Conservation (phyloP, 2,888 invertebrate genomes). For the Dinocampus coccinellae region DNA sequence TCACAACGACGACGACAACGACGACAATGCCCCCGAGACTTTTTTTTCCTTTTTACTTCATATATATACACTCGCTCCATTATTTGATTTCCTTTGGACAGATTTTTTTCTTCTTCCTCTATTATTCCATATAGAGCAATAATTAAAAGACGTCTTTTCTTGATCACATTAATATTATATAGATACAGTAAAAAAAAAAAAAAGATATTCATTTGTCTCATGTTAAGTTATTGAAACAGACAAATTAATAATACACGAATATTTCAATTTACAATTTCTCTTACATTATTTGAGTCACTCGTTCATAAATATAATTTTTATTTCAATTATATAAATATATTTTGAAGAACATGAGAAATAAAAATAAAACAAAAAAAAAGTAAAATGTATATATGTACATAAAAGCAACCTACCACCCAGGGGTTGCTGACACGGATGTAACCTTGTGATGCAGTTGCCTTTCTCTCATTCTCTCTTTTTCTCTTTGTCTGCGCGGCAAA, state of each 20-base stretch:
- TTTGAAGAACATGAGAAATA: not conserved
- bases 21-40: not conserved
- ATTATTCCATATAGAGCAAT: not conserved
- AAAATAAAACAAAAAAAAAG: not conserved
- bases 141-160: not conserved
- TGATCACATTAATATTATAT: not conserved
- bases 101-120: not conserved
- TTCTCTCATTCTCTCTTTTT: not conserved
- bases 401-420: conserved; percentile 16
- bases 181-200: not conserved
- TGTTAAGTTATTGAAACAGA: too few relatives aligned
- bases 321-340: too few relatives aligned
- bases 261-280: too few relatives aligned
- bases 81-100: not conserved
- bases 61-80: not conserved
- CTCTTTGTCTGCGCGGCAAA: conserved; percentile 6
- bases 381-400: not conserved
- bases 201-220: not conserved
- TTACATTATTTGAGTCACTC: too few relatives aligned
- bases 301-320: too few relatives aligned
- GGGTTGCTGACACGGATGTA: conserved; percentile 54
- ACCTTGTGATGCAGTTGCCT: conserved; percentile 27
- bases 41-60: not conserved
- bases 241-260: too few relatives aligned
- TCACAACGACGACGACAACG: conserved; percentile 1